phyloP scores from a whole-genome alignment of 1,140 invertebrate genomes.

The Calycopis cecrops region DNA sequence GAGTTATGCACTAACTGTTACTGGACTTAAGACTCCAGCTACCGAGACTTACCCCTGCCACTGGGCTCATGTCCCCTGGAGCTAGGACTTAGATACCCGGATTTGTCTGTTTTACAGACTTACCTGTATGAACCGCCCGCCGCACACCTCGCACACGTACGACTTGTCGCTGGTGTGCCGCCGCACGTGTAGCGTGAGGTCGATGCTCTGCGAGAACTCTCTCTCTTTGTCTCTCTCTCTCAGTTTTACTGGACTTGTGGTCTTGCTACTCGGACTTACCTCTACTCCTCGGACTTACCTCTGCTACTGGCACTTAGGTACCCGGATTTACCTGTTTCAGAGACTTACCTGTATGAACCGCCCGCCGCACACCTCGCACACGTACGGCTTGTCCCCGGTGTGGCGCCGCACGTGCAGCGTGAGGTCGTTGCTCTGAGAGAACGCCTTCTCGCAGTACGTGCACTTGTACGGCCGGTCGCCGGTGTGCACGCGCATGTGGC shows the following conservation, averaged over 20 bases:
- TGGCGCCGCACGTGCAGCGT: constrained; percentile 75
- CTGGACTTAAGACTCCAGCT: no score
- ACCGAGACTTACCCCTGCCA: no score
- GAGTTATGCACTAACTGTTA: no score
- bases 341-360: constrained; percentile 59
- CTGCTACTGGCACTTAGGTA: background rate
- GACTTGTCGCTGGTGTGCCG: constrained; percentile 76
- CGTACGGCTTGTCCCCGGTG: constrained; percentile 76
- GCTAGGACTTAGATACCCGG: no score
- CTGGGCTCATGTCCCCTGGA: no score
- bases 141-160: constrained; percentile 69
- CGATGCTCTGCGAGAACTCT: constrained; percentile 69
- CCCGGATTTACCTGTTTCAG: background rate
- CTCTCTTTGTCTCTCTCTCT: constrained; percentile 21
- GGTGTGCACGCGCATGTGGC: constrained; percentile 78
- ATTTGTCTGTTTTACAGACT: background rate
- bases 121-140: constrained; percentile 66
- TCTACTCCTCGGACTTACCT: no score
- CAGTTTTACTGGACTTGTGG: no score
- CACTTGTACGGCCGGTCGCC: constrained; percentile 77
- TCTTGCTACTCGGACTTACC: no score
- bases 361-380: constrained; percentile 64
- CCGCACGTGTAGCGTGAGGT: constrained; percentile 74
- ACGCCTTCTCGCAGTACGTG: constrained; percentile 76
- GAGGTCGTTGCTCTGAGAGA: constrained; percentile 77